Conservation (phyloP, 2,888 invertebrate species). For the Nomada ruficornis region DNA sequence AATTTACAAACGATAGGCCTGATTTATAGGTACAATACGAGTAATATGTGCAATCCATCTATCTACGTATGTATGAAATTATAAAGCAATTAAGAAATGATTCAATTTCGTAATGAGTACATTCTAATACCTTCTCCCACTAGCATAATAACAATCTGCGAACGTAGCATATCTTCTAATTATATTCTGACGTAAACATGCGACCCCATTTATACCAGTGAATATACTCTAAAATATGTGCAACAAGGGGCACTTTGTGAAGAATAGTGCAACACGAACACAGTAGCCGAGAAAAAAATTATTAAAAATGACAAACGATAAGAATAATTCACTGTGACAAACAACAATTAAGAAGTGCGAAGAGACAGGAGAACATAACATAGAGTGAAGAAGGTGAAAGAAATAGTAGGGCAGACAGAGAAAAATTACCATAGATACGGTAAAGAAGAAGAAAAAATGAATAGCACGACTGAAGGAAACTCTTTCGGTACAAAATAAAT, state of each 20-base stretch:
- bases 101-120: too few relatives aligned
- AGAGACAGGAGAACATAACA: background rate
- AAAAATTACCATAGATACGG: constrained; percentile 1
- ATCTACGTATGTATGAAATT: too few relatives aligned
- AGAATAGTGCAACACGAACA: background rate
- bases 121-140: too few relatives aligned
- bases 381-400: background rate
- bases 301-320: background rate
- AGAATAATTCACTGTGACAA: background rate
- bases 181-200: background rate
- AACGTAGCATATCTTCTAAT: background rate
- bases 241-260: background rate
- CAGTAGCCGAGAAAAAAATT: background rate
- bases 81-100: too few relatives aligned
- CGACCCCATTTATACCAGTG: background rate
- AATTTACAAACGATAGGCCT: too few relatives aligned
- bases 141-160: too few relatives aligned
- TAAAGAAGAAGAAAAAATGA: background rate
- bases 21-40: too few relatives aligned
- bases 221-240: background rate
- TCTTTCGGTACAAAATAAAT: background rate
- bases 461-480: background rate
- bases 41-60: too few relatives aligned
- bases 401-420: background rate
- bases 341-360: background rate